phyloP scores from a whole-genome alignment of 2,888 invertebrate genomes.

The Alloscopus bannaensis region DNA sequence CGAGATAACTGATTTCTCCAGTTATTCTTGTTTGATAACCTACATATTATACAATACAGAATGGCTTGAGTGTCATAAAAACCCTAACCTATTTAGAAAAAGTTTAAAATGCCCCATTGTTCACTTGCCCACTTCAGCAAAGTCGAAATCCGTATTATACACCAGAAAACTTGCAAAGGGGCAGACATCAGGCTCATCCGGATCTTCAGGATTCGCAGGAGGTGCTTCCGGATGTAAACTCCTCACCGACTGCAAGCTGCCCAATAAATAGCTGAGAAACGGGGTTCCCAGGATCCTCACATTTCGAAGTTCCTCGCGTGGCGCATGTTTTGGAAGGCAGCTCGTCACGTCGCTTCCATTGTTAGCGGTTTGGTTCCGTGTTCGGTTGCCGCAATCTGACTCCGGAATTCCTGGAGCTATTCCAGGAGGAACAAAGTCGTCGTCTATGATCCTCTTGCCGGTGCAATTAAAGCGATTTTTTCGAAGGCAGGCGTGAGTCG shows the following conservation, averaged over 20 bases:
- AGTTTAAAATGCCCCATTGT: neutral
- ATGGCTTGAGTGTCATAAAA: neutral
- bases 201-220: neutral
- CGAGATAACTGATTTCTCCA: slow-evolving; percentile 65
- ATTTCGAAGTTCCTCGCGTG: slow-evolving; percentile 27
- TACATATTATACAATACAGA: slow-evolving; percentile 12
- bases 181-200: slow-evolving; percentile 53
- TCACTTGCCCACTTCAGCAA: slow-evolving; percentile 65
- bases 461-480: too few relatives aligned
- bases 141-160: slow-evolving; percentile 58
- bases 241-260: slow-evolving; percentile 40
- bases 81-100: neutral
- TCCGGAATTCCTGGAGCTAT: neutral
- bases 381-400: too few relatives aligned
- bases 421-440: neutral
- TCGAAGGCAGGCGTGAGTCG: neutral
- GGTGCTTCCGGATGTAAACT: slow-evolving; percentile 28
- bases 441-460: neutral
- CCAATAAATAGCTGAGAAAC: slow-evolving; percentile 46
- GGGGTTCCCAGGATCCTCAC: slow-evolving; percentile 25
- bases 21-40: slow-evolving; percentile 65
- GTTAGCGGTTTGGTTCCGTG: too few relatives aligned
- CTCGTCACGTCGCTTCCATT: too few relatives aligned
- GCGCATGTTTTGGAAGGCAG: slow-evolving; percentile 34
- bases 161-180: slow-evolving; percentile 66